A percentile compares a stretch with the other conserved stretches of the same genome.
Evolutionary conservation across 2,888 invertebrate genomes (phyloP).

Genomic region (Zhengitettix transpicula): DNA sequence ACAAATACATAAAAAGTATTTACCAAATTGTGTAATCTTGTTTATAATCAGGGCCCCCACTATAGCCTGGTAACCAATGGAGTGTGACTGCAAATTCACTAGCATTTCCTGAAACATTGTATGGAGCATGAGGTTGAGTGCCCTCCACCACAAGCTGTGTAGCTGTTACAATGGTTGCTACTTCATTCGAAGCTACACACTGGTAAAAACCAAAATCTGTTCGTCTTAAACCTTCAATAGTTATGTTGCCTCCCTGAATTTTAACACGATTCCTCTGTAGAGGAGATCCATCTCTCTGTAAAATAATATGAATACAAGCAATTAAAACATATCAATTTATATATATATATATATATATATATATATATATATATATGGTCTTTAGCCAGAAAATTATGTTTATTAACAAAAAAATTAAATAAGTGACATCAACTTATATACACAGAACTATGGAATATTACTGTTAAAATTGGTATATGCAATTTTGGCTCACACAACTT

Average conservation of each 20-base stretch:
- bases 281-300: slow-evolving; percentile 55
- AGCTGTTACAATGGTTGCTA: slow-evolving; percentile 82
- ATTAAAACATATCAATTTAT: background rate
- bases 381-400: too few species aligned
- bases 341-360: too few species aligned
- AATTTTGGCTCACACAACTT: too few species aligned
- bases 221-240: slow-evolving; percentile 70
- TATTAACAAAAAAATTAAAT: too few species aligned
- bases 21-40: slow-evolving; percentile 90
- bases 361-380: too few species aligned
- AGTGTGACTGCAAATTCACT: slow-evolving; percentile 81
- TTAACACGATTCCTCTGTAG: slow-evolving; percentile 67
- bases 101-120: slow-evolving; percentile 80
- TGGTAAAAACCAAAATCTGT: slow-evolving; percentile 91
- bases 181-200: slow-evolving; percentile 89
- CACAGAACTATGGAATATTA: too few species aligned
- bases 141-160: slow-evolving; percentile 84
- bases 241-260: slow-evolving; percentile 73
- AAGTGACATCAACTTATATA: background rate
- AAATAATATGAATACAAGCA: background rate
- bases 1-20: slow-evolving; percentile 2
- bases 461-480: too few species aligned
- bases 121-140: slow-evolving; percentile 92
- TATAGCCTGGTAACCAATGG: slow-evolving; percentile 88
- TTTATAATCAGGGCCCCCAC: slow-evolving; percentile 86